A percentile compares a stretch with the other conserved stretches of the same genome.
phyloP scores from a whole-genome alignment of 2,113 vertebrate species.

The Spermophilus dauricus region DNA sequence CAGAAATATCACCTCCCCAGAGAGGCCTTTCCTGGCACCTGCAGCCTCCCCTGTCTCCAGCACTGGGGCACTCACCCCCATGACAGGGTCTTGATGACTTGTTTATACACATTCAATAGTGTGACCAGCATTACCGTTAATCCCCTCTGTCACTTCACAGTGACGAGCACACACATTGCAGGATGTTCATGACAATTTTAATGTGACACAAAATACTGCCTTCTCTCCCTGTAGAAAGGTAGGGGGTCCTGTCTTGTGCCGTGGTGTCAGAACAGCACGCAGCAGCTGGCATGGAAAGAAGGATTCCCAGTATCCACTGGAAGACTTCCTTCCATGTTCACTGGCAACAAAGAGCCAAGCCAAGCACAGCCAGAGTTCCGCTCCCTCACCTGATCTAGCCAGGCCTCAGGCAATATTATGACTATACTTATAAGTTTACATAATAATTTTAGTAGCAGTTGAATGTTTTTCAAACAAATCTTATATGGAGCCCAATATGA shows the following conservation, averaged over 20 bases:
- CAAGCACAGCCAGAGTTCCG: background rate
- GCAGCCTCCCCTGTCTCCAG: no score
- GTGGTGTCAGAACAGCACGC: background rate
- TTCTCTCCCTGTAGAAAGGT: background rate
- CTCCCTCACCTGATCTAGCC: background rate
- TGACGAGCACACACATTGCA: no score
- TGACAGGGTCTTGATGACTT: rapidly evolving
- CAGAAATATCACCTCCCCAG: background rate
- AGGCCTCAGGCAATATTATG: background rate
- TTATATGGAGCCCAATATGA: background rate
- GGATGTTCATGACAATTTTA: no score
- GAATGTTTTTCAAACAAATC: background rate
- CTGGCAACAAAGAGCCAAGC: background rate
- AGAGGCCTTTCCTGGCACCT: no score
- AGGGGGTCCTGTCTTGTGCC: background rate
- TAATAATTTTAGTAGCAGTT: background rate
- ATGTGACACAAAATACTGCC: no score
- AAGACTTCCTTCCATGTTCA: background rate
- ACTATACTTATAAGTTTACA: background rate
- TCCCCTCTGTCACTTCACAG: no score
- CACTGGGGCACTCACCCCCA: background rate
- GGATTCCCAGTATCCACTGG: background rate
- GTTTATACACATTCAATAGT: no score
- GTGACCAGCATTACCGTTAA: no score
- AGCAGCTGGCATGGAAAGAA: background rate